Base-by-base conservation (phyloP, 2,888 invertebrate genomes). In the Acleris emargana region DNA sequence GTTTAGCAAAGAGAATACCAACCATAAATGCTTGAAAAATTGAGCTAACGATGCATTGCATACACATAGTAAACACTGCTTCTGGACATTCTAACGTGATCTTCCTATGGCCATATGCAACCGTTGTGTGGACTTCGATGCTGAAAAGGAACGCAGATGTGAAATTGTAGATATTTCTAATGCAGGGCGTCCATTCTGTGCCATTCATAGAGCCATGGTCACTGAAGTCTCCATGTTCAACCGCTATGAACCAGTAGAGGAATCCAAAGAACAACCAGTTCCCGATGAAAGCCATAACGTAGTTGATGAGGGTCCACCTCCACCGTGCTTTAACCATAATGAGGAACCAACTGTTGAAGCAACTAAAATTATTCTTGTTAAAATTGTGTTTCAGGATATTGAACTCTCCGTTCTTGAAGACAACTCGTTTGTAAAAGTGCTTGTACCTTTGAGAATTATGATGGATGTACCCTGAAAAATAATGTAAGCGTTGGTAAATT, bases 91-190 rank as follows among this genome's bases (percentile, higher is more conserved):
- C 97, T 72, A 98, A 96, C 0, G 98, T 98, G 0, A 97, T 97
- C 59, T 96, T 94, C 63, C 97, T 94, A 59, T 94, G 95, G 13
- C 98, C 98, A 82, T 97, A 98, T 79, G 93, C 99, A 66, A 99
- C 98, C 0, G 98, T 99, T 78, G 98, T 98, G 81, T 99, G 99
- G 0, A 99, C 98, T 93, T 99, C 99, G 69, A 99, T 95, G 73
- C 98, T 98, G 93, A 98, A 99, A 52, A 99, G 94, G 82, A 99
- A 97, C 60, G 97, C 97, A 16, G 99, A 97, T 0, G 97, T 96
- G 86, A 99, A 99, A 43, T 96, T 96, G 75, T 96, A 93, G 61
- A 99, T 95, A 74, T 97, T 96, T 69, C 94, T 94, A 9, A 99
- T 95, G 82, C 99, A 99, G 0, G 99, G 98, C 5, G 93, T 94